Evolutionary conservation across 2,888 invertebrate species (phyloP).

Genomic region (Himalopsyche tibetana): DNA sequence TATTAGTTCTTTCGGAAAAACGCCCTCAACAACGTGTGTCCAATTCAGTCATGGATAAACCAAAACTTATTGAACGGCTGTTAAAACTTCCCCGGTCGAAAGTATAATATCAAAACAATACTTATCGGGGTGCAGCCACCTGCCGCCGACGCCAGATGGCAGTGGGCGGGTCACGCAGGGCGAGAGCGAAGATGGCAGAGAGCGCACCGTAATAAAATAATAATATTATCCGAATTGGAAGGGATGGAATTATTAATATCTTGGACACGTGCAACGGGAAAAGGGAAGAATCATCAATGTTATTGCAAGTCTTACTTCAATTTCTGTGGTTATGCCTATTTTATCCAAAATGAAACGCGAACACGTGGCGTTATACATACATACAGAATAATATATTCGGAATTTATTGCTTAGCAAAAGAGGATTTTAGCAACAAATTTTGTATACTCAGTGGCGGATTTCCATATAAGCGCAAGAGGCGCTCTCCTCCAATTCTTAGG

Average conservation of each 20-base stretch:
- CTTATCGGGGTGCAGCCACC: constrained; percentile 24
- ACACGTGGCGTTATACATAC: no score
- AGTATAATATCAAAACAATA: neutral
- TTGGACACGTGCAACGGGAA: neutral
- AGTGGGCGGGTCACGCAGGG: constrained; percentile 10
- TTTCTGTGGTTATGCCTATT: no score
- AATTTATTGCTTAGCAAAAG: no score
- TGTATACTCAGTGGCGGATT: no score
- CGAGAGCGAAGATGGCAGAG: neutral
- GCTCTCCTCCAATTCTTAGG: no score
- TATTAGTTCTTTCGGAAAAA: no score
- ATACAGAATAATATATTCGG: no score
- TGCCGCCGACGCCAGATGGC: constrained; percentile 31
- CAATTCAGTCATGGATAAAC: neutral
- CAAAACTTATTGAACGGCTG: neutral
- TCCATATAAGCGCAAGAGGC: no score
- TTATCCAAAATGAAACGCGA: no score
- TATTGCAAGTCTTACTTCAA: no score
- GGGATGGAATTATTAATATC: constrained; percentile 36
- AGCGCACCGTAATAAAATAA: constrained; percentile 17
- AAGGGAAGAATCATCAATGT: neutral
- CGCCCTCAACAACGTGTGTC: no score
- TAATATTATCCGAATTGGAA: neutral
- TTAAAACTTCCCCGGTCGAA: constrained; percentile 21
- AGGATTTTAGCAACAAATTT: no score